Conservation (phyloP, 2,888 invertebrate genomes). For the Luperina nickerlii region DNA sequence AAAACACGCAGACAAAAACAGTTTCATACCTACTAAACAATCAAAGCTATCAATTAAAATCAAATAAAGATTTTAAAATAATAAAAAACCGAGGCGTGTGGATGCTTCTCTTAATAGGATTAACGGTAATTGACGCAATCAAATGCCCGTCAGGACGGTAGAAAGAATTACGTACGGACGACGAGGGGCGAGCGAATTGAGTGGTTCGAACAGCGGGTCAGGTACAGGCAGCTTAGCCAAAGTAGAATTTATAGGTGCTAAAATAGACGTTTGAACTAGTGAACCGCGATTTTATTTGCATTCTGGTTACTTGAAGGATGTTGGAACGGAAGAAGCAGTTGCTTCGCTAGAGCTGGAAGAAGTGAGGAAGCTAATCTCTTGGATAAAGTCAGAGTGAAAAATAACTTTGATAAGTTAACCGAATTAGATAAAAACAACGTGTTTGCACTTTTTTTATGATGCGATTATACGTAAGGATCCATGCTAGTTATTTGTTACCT, state of each 20-base stretch:
- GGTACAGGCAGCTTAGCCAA: conserved; percentile 1
- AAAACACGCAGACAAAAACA: neutral
- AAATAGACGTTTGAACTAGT: neutral
- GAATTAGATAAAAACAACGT: neutral
- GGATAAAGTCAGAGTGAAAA: neutral
- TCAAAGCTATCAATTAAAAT: conserved; percentile 51
- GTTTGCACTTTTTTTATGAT: neutral
- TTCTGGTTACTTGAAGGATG: neutral
- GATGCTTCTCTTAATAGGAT: conserved; percentile 54
- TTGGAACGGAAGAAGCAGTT: neutral
- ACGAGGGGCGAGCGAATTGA: conserved; percentile 27
- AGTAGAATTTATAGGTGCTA: conserved; percentile 13
- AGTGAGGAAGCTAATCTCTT: neutral
- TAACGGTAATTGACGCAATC: conserved; percentile 67
- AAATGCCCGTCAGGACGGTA: conserved; percentile 63
- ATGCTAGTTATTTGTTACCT: too few species aligned
- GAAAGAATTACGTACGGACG: conserved; percentile 59
- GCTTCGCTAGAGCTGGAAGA: neutral
- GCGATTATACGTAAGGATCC: neutral
- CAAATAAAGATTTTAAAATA: conserved; percentile 38
- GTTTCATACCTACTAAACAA: conserved; percentile 4
- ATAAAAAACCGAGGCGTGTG: conserved; percentile 41
- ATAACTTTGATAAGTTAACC: neutral
- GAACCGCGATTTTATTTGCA: neutral
- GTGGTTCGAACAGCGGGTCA: conserved; percentile 17